A percentile compares a stretch with the other conserved stretches of the same genome.
phyloP scores from a whole-genome alignment of 2,888 invertebrate species.

The Drosophila monieri region DNA sequence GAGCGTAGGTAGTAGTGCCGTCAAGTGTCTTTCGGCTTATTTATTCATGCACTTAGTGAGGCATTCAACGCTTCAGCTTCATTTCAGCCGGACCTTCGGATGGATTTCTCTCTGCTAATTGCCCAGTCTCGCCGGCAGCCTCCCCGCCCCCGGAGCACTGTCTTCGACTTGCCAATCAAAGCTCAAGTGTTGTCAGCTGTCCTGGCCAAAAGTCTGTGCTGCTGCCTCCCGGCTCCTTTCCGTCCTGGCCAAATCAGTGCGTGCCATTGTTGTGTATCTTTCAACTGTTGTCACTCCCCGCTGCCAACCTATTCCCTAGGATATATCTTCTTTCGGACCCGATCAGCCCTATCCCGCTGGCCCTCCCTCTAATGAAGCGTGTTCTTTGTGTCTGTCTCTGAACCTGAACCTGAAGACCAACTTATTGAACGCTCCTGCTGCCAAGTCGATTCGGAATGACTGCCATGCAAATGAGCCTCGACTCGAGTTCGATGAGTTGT shows the following conservation, averaged over 20 bases:
- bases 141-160: not conserved
- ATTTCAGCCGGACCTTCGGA: conserved; percentile 46
- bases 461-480: conserved; percentile 63
- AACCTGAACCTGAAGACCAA: conserved; percentile 50
- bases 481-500: conserved; percentile 41
- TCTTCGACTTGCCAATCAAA: conserved; percentile 64
- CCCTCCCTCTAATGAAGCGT: conserved; percentile 65
- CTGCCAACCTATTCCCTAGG: conserved; percentile 7
- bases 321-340: not conserved
- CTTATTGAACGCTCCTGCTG: conserved; percentile 52
- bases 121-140: conserved; percentile 42
- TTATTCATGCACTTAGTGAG: conserved; percentile 77
- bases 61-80: conserved; percentile 67
- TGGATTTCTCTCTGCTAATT: conserved; percentile 65
- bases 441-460: conserved; percentile 41
- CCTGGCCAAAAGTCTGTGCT: conserved; percentile 32
- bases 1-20: conserved; percentile 24
- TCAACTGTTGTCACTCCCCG: conserved; percentile 34
- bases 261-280: conserved; percentile 76
- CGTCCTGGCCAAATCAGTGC: conserved; percentile 64
- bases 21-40: conserved; percentile 71
- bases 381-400: conserved; percentile 43
- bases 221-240: conserved; percentile 24
- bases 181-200: conserved; percentile 60
- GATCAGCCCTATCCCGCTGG: not conserved